These are phyloP conservation scores for Neotoxoptera formosana DNA, from an alignment of 1,140 invertebrate genomes.

Conservation along the genomic window DNA sequence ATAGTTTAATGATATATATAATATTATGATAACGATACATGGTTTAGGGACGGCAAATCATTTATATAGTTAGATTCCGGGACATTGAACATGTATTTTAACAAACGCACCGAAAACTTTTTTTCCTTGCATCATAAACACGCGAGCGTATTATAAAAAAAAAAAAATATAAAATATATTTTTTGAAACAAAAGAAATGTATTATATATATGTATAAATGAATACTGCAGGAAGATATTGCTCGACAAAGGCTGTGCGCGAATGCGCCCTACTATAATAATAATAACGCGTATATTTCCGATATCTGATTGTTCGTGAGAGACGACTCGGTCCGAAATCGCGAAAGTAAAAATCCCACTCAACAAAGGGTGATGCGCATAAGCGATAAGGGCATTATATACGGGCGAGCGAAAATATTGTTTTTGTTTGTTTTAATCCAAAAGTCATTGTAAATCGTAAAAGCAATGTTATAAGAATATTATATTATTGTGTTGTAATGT, in stretches of 20 bases:
- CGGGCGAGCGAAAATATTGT: conserved; percentile 1
- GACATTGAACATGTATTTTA: conserved; percentile 14
- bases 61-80: not conserved
- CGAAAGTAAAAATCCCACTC: not conserved
- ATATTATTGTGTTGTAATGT: not conserved
- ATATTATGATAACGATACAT: not conserved
- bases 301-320: conserved; percentile 4
- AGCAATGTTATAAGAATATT: not conserved
- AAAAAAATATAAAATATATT: not conserved
- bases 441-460: conserved; percentile 42
- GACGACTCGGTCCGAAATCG: not conserved
- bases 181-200: not conserved
- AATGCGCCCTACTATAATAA: not conserved
- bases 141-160: not conserved
- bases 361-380: conserved; percentile 18
- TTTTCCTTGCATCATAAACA: not conserved
- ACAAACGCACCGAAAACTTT: not conserved
- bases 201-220: not conserved
- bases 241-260: not conserved
- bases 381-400: not conserved
- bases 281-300: not conserved
- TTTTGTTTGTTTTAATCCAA: conserved; percentile 34
- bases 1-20: not conserved
- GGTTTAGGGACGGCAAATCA: not conserved
- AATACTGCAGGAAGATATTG: not conserved